phyloP scores from a whole-genome alignment of 2,797 vertebrate genomes.

The Picus viridis region DNA sequence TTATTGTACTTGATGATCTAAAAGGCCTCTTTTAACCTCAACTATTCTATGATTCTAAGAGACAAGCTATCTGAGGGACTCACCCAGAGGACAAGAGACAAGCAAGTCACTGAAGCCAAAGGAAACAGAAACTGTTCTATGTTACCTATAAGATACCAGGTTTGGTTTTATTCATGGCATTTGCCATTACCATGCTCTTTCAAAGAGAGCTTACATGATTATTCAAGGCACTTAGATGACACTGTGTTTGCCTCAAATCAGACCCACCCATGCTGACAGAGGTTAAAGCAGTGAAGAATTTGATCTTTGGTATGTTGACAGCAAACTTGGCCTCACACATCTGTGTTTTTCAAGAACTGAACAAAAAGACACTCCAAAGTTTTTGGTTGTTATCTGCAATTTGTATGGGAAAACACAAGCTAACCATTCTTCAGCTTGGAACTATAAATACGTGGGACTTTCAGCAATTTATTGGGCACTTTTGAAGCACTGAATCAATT shows the following conservation, averaged over 20 bases:
- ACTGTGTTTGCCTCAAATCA: not conserved
- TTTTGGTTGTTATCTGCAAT: not conserved
- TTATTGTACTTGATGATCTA: too few species aligned
- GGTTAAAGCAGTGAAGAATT: not conserved
- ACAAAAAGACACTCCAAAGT: not conserved
- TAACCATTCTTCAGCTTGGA: not conserved
- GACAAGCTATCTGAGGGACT: not conserved
- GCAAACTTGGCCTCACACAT: not conserved
- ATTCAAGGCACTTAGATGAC: not conserved
- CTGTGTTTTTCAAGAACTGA: not conserved
- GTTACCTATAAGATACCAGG: not conserved
- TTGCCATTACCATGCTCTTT: not conserved
- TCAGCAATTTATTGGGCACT: not conserved
- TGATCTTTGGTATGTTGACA: not conserved
- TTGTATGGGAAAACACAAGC: not conserved
- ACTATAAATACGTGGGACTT: not conserved
- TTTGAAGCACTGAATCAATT: not conserved
- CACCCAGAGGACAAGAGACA: accelerated
- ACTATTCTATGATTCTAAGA: too few species aligned
- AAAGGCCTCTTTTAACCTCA: too few species aligned
- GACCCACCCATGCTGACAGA: not conserved
- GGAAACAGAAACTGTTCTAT: not conserved
- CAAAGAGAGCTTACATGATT: too few species aligned
- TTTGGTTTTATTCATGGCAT: accelerated
- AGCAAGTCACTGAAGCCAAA: not conserved